Evolutionary conservation across 2,797 vertebrate species (phyloP).

Genomic region (Pelobates cultripes): DNA sequence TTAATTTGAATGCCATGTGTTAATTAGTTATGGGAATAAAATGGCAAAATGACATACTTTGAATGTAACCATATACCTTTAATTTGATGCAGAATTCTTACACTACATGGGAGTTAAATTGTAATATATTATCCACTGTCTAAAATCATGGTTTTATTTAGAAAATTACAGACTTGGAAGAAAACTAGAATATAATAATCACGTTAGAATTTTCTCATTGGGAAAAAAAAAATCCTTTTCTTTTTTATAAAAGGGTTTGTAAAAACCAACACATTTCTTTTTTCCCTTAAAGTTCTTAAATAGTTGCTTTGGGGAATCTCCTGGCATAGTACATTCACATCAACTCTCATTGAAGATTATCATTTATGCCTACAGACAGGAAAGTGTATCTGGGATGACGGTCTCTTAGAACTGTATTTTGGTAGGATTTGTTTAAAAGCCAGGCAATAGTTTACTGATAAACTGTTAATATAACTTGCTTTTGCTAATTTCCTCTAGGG

Average conservation of each 20-base stretch:
- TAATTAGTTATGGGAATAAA: slow-evolving; percentile 4
- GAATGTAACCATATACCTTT: background rate
- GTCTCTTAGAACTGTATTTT: slow-evolving; percentile 51
- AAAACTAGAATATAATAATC: slow-evolving; percentile 16
- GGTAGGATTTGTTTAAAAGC: slow-evolving; percentile 51
- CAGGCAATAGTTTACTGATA: slow-evolving; percentile 45
- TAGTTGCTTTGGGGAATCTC: slow-evolving; percentile 48
- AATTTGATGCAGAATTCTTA: background rate
- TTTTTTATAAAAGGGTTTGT: slow-evolving; percentile 39
- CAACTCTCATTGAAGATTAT: slow-evolving; percentile 48
- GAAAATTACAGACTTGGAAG: background rate
- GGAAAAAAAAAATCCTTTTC: slow-evolving; percentile 8
- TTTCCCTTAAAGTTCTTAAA: slow-evolving; percentile 50
- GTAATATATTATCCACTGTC: background rate
- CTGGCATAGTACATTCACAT: slow-evolving; percentile 48
- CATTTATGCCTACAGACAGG: slow-evolving; percentile 50
- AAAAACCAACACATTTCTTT: slow-evolving; percentile 40
- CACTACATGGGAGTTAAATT: background rate
- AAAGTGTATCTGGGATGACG: slow-evolving; percentile 45
- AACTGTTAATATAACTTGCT: slow-evolving; percentile 51
- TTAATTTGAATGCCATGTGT: background rate
- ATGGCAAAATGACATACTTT: background rate
- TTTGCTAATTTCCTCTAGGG: slow-evolving; percentile 52
- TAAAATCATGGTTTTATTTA: background rate
- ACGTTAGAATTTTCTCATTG: slow-evolving; percentile 18